Conservation (phyloP, 2,797 vertebrate genomes). For the Diplodus puntazzo region DNA sequence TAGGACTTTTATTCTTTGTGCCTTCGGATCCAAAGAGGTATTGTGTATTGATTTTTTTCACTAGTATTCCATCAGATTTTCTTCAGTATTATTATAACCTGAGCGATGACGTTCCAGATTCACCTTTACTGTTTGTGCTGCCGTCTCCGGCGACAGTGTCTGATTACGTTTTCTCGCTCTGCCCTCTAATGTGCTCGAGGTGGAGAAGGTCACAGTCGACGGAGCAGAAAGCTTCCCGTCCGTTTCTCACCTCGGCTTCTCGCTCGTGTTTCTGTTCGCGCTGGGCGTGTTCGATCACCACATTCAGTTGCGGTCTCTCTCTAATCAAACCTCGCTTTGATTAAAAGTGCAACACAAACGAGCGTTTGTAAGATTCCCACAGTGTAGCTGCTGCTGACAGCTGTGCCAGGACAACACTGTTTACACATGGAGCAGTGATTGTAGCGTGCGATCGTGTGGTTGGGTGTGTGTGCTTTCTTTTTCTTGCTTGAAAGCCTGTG, state of each 20-base stretch:
- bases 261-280: conserved; percentile 29
- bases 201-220: conserved; percentile 59
- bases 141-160: conserved; percentile 19
- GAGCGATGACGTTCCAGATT: conserved; percentile 12
- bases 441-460: conserved; percentile 31
- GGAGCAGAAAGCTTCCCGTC: conserved; percentile 36
- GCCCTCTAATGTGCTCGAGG: conserved; percentile 66
- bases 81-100: background rate
- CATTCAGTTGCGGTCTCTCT: background rate
- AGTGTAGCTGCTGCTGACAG: conserved; percentile 10
- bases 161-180: conserved; percentile 57
- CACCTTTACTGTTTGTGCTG: conserved; percentile 33
- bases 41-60: too few relatives aligned
- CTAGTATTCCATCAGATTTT: too few relatives aligned
- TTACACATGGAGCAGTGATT: conserved; percentile 55
- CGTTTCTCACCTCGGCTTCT: conserved; percentile 48
- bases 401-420: conserved; percentile 29
- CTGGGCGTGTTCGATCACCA: conserved; percentile 6
- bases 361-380: conserved; percentile 11
- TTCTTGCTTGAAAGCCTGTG: conserved; percentile 42
- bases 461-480: conserved; percentile 55
- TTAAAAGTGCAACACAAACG: conserved; percentile 44
- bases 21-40: too few relatives aligned
- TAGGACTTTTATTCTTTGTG: too few relatives aligned
- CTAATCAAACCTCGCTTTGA: conserved; percentile 47